phyloP scores from a whole-genome alignment of 2,797 vertebrate genomes.

The Propithecus deckenii region DNA sequence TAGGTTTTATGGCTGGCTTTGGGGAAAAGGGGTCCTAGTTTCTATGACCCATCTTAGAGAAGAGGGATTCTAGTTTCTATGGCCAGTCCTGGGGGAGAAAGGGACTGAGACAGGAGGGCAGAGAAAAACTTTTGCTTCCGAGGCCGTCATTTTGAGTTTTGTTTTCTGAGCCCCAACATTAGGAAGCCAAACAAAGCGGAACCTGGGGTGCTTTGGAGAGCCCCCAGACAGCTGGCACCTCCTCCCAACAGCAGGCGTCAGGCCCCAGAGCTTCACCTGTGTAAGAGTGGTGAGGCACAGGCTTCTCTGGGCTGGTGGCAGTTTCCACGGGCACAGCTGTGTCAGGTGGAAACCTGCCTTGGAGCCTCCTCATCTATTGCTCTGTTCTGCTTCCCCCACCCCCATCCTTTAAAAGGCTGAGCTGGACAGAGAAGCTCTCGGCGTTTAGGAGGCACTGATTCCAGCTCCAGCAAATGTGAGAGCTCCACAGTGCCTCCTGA shows the following conservation, averaged over 20 bases:
- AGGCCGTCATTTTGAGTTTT: not conserved
- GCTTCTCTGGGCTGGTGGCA: not conserved
- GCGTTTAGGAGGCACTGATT: not conserved
- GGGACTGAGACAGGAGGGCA: not conserved
- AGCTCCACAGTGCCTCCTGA: not conserved
- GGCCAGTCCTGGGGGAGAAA: not conserved
- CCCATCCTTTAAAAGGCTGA: not conserved
- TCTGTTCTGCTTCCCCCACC: not conserved
- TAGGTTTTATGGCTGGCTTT: not conserved
- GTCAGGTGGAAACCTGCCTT: no score
- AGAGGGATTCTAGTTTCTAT: not conserved
- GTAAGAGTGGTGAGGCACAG: not conserved
- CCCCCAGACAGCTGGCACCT: not conserved
- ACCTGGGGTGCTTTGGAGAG: not conserved
- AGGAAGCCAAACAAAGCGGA: not conserved
- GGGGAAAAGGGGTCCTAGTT: not conserved
- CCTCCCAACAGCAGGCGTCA: not conserved
- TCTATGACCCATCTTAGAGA: not conserved
- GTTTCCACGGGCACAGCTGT: accelerated
- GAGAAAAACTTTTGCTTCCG: not conserved
- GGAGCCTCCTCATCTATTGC: not conserved
- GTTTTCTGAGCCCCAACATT: not conserved
- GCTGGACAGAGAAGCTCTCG: not conserved
- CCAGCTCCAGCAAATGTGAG: not conserved
- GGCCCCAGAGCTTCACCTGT: no score